Percentiles rank a stretch among this genome's conserved stretches.
Conservation (phyloP, 2,113 vertebrate species). For the Saimiri boliviensis region DNA sequence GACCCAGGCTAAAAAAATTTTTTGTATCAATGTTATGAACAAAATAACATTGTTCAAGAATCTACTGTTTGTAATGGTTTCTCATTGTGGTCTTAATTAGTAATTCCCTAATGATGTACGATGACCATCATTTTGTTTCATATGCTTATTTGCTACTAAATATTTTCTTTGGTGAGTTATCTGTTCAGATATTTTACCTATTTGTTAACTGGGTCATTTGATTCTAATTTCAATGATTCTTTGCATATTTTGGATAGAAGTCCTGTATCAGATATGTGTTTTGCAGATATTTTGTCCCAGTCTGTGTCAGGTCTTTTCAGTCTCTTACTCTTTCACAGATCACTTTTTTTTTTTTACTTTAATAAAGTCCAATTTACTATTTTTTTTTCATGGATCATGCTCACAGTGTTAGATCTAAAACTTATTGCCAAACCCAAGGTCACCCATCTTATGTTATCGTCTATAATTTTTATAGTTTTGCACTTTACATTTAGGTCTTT, state of each 20-base stretch:
- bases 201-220: not conserved
- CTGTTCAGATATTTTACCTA: not conserved
- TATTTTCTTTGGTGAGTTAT: not conserved
- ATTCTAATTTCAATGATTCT: not conserved
- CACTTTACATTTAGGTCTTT: not conserved
- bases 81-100: not conserved
- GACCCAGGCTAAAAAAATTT: not conserved
- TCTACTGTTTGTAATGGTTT: not conserved
- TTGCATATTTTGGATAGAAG: not conserved
- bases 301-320: not conserved
- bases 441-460: not conserved
- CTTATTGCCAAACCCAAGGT: not conserved
- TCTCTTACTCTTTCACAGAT: not conserved
- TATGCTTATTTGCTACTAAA: not conserved
- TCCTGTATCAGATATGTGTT: not conserved
- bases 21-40: not conserved
- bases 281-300: not conserved
- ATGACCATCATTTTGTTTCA: not conserved
- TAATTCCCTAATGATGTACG: not conserved
- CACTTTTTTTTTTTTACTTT: not conserved
- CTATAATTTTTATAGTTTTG: not conserved
- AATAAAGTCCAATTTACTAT: not conserved
- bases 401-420: not conserved
- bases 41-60: not conserved
- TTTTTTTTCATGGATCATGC: not conserved